These are phyloP conservation scores for Leptestheria dahalacensis DNA, from an alignment of 1,140 invertebrate species.

Conservation along the genomic window DNA sequence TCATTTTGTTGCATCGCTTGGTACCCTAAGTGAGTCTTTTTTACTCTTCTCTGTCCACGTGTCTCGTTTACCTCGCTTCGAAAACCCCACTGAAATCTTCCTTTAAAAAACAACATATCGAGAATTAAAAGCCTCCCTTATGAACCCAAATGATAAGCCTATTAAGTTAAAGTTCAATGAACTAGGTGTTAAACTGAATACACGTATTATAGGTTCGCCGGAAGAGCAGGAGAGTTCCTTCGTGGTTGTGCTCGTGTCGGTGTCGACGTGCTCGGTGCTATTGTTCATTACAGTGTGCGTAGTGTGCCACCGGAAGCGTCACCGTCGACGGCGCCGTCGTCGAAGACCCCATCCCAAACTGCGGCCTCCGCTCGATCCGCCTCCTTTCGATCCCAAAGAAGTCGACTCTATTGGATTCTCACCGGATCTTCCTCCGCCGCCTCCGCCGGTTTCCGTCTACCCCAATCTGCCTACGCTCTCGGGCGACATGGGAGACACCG, in stretches of 20 bases:
- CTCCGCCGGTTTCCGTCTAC: conserved; percentile 1
- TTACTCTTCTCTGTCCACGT: background rate
- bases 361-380: conserved; percentile 3
- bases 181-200: background rate
- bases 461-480: conserved; percentile 1
- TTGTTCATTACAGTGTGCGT: conserved; percentile 23
- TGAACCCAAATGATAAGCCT: too few species aligned
- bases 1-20: background rate
- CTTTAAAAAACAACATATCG: too few species aligned
- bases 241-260: conserved; percentile 4
- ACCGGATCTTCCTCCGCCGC: background rate
- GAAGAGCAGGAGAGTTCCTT: conserved; percentile 6
- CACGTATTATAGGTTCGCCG: background rate
- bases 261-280: conserved; percentile 1
- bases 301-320: conserved; percentile 25
- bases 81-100: background rate
- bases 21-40: background rate
- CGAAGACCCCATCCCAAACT: background rate
- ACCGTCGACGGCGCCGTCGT: conserved; percentile 25
- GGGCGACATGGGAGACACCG: conserved; percentile 1
- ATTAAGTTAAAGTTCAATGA: too few species aligned
- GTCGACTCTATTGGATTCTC: background rate
- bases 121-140: too few species aligned
- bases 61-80: background rate
- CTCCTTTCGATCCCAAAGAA: conserved; percentile 3